Conservation (phyloP, 1,140 invertebrate species). For the Macrocentrus cingulum region DNA sequence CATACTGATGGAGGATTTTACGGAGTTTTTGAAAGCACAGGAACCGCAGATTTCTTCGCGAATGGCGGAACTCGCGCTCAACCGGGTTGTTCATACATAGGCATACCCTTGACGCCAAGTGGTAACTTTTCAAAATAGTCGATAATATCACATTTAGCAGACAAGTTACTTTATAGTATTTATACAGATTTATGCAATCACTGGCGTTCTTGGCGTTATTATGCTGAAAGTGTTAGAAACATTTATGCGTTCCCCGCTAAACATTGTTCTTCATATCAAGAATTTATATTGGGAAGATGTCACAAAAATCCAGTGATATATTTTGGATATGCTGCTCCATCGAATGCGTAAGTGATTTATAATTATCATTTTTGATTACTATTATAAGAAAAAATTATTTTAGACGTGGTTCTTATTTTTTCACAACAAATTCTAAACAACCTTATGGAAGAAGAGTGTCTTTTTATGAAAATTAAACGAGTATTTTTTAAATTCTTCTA, state of each 20-base stretch:
- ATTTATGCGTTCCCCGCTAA: conserved; percentile 53
- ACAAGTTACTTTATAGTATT: conserved; percentile 1
- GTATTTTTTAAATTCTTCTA: too few species aligned
- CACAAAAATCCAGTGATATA: conserved; percentile 21
- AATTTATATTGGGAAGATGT: conserved; percentile 21
- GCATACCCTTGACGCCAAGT: conserved; percentile 46
- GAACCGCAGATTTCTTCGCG: conserved; percentile 67
- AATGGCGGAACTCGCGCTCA: conserved; percentile 63
- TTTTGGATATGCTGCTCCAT: conserved; percentile 30
- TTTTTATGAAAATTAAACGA: too few species aligned
- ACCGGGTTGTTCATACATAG: conserved; percentile 58
- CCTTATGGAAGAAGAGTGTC: too few species aligned
- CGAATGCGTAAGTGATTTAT: conserved; percentile 27
- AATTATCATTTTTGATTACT: not conserved
- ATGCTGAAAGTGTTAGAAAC: conserved; percentile 60
- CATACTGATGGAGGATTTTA: conserved; percentile 68
- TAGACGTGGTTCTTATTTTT: conserved; percentile 28
- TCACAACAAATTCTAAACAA: conserved; percentile 25
- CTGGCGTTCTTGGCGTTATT: conserved; percentile 64
- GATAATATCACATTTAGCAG: not conserved
- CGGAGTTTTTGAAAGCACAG: conserved; percentile 60
- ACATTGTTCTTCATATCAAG: conserved; percentile 32
- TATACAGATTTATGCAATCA: conserved; percentile 65
- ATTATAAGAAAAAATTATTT: conserved; percentile 13
- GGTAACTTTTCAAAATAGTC: conserved; percentile 36